A percentile compares a stretch with the other conserved stretches of the same genome.
Evolutionary conservation across 1,140 invertebrate species (phyloP).

Genomic region (Drosophila chauvacae): DNA sequence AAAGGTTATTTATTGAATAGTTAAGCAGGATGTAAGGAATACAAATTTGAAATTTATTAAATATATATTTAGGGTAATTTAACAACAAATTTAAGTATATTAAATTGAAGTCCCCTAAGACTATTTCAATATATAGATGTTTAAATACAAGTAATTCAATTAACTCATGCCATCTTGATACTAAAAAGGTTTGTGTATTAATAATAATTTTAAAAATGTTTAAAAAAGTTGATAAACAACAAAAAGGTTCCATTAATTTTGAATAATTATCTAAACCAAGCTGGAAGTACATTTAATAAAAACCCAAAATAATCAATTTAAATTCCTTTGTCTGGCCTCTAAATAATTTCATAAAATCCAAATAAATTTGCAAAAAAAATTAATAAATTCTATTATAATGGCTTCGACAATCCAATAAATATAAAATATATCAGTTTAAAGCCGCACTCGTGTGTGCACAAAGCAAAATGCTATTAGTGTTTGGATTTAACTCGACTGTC

Average conservation of each 20-base stretch:
- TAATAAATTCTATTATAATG: slow-evolving; percentile 6
- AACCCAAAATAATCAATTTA: neutral
- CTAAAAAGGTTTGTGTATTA: neutral
- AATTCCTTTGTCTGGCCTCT: neutral
- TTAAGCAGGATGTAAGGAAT: neutral
- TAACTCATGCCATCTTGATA: too few species aligned
- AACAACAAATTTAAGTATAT: too few species aligned
- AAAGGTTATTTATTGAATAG: neutral
- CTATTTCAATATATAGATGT: too few species aligned
- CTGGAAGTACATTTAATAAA: neutral
- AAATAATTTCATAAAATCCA: neutral
- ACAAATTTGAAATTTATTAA: too few species aligned
- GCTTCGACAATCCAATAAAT: neutral
- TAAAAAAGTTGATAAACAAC: neutral
- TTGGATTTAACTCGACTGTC: slow-evolving; percentile 9
- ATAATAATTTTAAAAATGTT: neutral
- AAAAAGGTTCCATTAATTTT: neutral
- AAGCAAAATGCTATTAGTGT: slow-evolving; percentile 3
- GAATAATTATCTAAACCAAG: neutral
- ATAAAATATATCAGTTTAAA: slow-evolving; percentile 2
- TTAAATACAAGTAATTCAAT: too few species aligned
- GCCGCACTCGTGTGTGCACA: slow-evolving; percentile 1
- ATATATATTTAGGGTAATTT: neutral
- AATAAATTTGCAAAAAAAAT: neutral
- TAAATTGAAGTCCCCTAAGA: too few species aligned